A percentile compares a stretch with the other conserved stretches of the same genome.
phyloP scores from a whole-genome alignment of 1,140 invertebrate species.

The Olivierus martensii region DNA sequence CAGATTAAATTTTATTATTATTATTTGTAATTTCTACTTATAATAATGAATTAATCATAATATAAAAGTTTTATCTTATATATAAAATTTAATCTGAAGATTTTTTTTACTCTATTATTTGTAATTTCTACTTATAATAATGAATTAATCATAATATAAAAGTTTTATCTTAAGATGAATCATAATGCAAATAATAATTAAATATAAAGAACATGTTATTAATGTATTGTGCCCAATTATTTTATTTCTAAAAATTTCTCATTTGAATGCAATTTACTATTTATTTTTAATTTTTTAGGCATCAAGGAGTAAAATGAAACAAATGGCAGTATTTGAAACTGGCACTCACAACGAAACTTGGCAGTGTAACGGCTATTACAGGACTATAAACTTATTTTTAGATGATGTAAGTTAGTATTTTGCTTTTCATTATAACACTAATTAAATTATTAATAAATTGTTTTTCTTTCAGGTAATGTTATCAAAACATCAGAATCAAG shows the following conservation, averaged over 20 bases:
- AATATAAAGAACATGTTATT: no score
- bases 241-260: not conserved
- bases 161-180: no score
- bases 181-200: no score
- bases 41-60: no score
- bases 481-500: not conserved
- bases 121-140: no score
- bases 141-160: no score
- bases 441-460: not conserved
- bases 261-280: not conserved
- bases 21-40: no score
- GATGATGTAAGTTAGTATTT: slow-evolving; percentile 19
- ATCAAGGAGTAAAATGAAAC: slow-evolving; percentile 38
- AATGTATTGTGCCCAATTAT: no score
- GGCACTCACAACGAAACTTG: slow-evolving; percentile 84
- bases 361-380: slow-evolving; percentile 47
- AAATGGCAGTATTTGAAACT: slow-evolving; percentile 50
- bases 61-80: no score
- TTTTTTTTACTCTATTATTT: no score
- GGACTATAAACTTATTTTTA: slow-evolving; percentile 40
- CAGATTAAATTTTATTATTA: no score
- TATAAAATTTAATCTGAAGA: no score
- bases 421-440: not conserved
- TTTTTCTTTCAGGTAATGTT: slow-evolving; percentile 5
- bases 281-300: slow-evolving; percentile 10